phyloP scores from a whole-genome alignment of 2,113 vertebrate species.

The Sebastes fasciatus region DNA sequence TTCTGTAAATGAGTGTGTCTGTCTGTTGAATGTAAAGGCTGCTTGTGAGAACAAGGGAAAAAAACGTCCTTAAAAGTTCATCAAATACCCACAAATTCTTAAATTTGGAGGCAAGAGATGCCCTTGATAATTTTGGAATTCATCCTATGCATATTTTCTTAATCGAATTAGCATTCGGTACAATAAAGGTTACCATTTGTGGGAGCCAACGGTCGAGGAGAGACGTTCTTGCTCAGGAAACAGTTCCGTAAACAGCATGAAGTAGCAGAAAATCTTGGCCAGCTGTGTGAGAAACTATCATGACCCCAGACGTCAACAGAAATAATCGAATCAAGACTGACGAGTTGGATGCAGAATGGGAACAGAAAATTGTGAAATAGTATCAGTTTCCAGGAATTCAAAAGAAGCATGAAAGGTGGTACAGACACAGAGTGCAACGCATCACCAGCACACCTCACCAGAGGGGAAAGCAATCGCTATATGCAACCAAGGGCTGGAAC shows the following conservation, averaged over 20 bases:
- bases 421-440: no score
- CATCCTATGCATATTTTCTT: not conserved
- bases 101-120: not conserved
- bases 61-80: not conserved
- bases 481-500: no score
- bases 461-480: no score
- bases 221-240: not conserved
- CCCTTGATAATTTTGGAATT: not conserved
- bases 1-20: not conserved
- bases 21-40: constrained; percentile 4
- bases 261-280: not conserved
- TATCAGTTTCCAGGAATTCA: not conserved
- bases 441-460: no score
- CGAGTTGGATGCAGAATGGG: not conserved
- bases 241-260: not conserved
- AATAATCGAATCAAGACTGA: not conserved
- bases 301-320: not conserved
- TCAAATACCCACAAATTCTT: not conserved
- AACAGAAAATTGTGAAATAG: not conserved
- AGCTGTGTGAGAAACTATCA: constrained; percentile 1
- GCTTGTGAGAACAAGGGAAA: constrained; percentile 1
- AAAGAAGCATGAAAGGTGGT: not conserved
- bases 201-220: not conserved
- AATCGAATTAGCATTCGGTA: not conserved
- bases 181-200: not conserved